A percentile compares a stretch with the other conserved stretches of the same genome.
These are phyloP conservation scores for Pantherophis guttatus DNA, from an alignment of 2,113 vertebrate species.

Conservation along the genomic window DNA sequence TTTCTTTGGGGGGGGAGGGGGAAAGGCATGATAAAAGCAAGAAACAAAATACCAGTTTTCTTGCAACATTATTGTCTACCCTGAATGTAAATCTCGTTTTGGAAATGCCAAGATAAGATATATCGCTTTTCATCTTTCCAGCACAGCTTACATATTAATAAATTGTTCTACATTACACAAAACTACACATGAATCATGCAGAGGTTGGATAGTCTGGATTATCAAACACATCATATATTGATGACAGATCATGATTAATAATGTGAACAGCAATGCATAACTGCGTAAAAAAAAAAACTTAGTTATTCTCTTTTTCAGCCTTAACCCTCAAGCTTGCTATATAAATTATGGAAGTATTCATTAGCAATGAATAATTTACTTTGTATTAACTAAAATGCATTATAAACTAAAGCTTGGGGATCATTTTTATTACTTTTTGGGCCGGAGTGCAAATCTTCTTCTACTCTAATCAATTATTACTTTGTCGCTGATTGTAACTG, in stretches of 20 bases:
- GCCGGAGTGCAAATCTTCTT: neutral
- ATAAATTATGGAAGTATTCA: conserved; percentile 35
- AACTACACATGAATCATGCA: neutral
- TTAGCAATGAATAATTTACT: conserved; percentile 37
- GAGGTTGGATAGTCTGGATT: neutral
- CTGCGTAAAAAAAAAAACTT: conserved; percentile 36
- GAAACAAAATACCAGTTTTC: neutral
- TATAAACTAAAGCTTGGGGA: conserved; percentile 45
- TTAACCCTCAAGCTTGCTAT: conserved; percentile 6
- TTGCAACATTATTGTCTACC: neutral
- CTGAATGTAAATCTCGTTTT: neutral
- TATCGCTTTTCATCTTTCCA: neutral
- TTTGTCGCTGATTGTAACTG: neutral
- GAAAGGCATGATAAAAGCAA: neutral
- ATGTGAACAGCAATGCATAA: neutral
- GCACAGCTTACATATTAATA: neutral
- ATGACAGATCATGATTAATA: neutral
- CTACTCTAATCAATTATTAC: neutral
- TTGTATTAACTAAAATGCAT: conserved; percentile 29
- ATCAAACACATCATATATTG: neutral
- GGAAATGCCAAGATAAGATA: neutral
- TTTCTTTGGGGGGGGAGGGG: neutral
- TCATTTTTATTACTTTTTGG: conserved; percentile 44
- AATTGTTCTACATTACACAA: neutral
- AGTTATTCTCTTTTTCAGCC: conserved; percentile 36